These are phyloP conservation scores for Polietes domitor DNA, from an alignment of 2,888 invertebrate genomes.

Conservation along the genomic window DNA sequence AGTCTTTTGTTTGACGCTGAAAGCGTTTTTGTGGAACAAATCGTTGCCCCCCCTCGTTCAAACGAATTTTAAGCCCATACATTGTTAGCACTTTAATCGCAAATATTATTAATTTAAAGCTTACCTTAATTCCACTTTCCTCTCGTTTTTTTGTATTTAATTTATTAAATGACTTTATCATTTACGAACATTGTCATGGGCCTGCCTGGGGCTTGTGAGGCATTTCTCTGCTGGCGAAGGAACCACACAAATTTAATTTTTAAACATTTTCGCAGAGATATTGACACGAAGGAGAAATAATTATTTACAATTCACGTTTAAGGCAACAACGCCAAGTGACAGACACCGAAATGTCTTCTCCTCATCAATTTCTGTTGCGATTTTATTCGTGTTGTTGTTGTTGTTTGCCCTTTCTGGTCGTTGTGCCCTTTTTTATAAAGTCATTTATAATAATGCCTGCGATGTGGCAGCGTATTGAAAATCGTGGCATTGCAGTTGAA, in stretches of 20 bases:
- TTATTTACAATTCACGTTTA: constrained; percentile 32
- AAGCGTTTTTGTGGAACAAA: constrained; percentile 3
- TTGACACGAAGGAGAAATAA: background rate
- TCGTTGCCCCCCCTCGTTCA: background rate
- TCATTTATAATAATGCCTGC: constrained; percentile 50
- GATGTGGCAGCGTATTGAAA: constrained; percentile 43
- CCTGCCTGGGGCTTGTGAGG: background rate
- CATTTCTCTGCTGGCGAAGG: background rate
- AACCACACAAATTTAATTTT: constrained; percentile 42
- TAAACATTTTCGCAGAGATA: background rate
- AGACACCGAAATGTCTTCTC: constrained; percentile 27
- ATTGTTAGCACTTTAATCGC: constrained; percentile 17
- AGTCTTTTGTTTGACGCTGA: constrained; percentile 47
- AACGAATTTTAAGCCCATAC: constrained; percentile 23
- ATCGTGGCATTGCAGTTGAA: constrained; percentile 57
- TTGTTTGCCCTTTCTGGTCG: background rate
- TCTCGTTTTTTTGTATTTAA: background rate
- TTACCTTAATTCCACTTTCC: constrained; percentile 12
- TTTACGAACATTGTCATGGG: background rate
- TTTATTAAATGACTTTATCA: constrained; percentile 19
- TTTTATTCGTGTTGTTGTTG: background rate
- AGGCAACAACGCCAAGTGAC: constrained; percentile 13
- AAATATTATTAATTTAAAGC: constrained; percentile 12
- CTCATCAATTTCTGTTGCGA: constrained; percentile 36
- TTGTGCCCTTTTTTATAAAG: constrained; percentile 44